Conservation (phyloP, 2,797 vertebrate genomes). For the Synanceia verrucosa region DNA sequence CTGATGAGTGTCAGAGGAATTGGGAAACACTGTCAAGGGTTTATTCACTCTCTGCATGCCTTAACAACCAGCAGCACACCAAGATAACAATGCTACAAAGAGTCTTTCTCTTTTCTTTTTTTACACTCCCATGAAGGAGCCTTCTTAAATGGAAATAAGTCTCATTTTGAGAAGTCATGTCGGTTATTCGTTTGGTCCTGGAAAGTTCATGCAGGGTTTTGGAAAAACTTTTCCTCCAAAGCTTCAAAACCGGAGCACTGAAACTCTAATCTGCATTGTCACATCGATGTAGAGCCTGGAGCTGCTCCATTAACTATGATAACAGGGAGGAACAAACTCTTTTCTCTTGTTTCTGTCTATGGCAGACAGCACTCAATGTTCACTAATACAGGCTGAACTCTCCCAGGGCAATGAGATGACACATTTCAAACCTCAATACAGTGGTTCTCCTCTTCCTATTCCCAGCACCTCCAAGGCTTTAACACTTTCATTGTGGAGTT, state of each 20-base stretch:
- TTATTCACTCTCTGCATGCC: slow-evolving; percentile 20
- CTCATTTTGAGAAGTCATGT: slow-evolving; percentile 42
- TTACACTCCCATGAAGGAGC: not conserved
- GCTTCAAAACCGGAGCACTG: slow-evolving; percentile 50
- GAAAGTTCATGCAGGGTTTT: slow-evolving; percentile 58
- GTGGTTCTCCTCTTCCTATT: slow-evolving; percentile 43
- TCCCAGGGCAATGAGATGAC: slow-evolving; percentile 61
- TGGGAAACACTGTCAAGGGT: slow-evolving; percentile 35
- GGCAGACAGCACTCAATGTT: slow-evolving; percentile 56
- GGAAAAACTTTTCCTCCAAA: slow-evolving; percentile 49
- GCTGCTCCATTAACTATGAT: slow-evolving; percentile 71
- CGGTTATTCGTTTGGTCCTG: slow-evolving; percentile 38
- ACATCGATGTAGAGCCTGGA: slow-evolving; percentile 64
- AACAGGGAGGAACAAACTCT: slow-evolving; percentile 63
- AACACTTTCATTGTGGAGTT: slow-evolving; percentile 26
- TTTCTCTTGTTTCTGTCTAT: slow-evolving; percentile 56
- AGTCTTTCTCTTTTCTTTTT: not conserved
- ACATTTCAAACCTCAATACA: slow-evolving; percentile 54
- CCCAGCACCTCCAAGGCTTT: slow-evolving; percentile 45
- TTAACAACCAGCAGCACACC: slow-evolving; percentile 29
- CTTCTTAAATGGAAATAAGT: slow-evolving; percentile 40
- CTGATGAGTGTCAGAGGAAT: slow-evolving; percentile 41
- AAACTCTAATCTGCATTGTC: slow-evolving; percentile 67
- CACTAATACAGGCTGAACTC: slow-evolving; percentile 60
- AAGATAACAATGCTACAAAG: slow-evolving; percentile 26